These are phyloP conservation scores for Takifugu ocellatus DNA, from an alignment of 2,797 vertebrate genomes.

Conservation along the genomic window DNA sequence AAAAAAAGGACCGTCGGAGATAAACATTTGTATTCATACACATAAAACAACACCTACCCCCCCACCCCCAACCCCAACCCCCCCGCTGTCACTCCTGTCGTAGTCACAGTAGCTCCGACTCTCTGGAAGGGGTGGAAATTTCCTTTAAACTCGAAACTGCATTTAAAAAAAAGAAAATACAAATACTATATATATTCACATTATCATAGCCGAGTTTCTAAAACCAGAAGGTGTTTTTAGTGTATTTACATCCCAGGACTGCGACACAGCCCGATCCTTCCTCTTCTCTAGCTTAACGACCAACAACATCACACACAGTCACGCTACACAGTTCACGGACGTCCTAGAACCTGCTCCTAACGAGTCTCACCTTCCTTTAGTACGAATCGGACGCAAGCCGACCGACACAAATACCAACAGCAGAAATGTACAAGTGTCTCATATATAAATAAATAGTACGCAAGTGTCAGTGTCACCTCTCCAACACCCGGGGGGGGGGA, in stretches of 20 bases:
- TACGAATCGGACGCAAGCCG: conserved; percentile 28
- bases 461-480: conserved; percentile 68
- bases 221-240: conserved; percentile 68
- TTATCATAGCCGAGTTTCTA: conserved; percentile 75
- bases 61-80: conserved; percentile 25
- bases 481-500: conserved; percentile 17
- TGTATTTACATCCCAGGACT: conserved; percentile 73
- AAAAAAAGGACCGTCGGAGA: conserved; percentile 57
- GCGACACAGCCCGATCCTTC: conserved; percentile 50
- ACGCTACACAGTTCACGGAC: conserved; percentile 48
- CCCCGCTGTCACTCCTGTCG: conserved; percentile 12
- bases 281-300: conserved; percentile 57
- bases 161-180: conserved; percentile 54
- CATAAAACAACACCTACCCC: conserved; percentile 68
- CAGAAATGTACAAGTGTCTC: conserved; percentile 38
- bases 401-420: conserved; percentile 58
- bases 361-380: conserved; percentile 14
- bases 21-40: conserved; percentile 69
- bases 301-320: conserved; percentile 57
- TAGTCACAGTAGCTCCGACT: conserved; percentile 65
- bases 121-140: conserved; percentile 20
- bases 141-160: conserved; percentile 55
- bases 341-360: conserved; percentile 42
- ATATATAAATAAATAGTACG: conserved; percentile 78
- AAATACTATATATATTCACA: conserved; percentile 78